These are phyloP conservation scores for Papilio dardanus DNA, from an alignment of 1,140 invertebrate genomes.

Conservation along the genomic window DNA sequence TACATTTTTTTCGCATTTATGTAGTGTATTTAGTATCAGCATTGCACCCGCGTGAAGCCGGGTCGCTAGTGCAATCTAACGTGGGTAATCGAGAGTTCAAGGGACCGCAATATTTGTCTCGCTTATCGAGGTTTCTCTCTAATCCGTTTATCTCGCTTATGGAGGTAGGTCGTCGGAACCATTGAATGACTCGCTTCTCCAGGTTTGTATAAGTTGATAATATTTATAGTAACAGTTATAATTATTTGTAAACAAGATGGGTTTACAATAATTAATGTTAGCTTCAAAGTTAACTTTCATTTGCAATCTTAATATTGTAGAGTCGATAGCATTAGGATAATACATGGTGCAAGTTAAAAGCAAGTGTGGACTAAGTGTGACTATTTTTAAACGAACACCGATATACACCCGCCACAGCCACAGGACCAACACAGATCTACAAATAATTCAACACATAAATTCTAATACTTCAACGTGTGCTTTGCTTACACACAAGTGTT, in stretches of 20 bases:
- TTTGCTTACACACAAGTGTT: slow-evolving; percentile 29
- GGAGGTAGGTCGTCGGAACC: no score
- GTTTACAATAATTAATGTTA: no score
- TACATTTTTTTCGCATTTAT: no score
- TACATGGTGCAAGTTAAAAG: slow-evolving; percentile 53
- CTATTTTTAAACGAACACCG: slow-evolving; percentile 66
- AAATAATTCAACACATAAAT: slow-evolving; percentile 56
- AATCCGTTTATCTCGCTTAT: no score
- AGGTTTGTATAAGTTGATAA: no score
- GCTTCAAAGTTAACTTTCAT: neutral
- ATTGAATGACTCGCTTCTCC: no score
- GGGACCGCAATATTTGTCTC: no score
- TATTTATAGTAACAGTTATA: neutral
- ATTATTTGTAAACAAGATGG: neutral
- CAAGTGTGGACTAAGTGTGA: slow-evolving; percentile 63
- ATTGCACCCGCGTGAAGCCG: no score
- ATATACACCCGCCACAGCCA: slow-evolving; percentile 57
- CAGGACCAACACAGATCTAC: slow-evolving; percentile 54
- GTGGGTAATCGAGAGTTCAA: no score
- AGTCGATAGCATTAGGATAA: slow-evolving; percentile 32
- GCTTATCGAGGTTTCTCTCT: no score
- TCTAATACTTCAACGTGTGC: slow-evolving; percentile 15
- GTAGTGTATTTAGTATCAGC: no score
- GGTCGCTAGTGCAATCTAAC: no score
- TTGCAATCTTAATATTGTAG: neutral